These are phyloP conservation scores for Ceuthmochares aereus DNA, from an alignment of 2,113 vertebrate genomes.

Conservation along the genomic window DNA sequence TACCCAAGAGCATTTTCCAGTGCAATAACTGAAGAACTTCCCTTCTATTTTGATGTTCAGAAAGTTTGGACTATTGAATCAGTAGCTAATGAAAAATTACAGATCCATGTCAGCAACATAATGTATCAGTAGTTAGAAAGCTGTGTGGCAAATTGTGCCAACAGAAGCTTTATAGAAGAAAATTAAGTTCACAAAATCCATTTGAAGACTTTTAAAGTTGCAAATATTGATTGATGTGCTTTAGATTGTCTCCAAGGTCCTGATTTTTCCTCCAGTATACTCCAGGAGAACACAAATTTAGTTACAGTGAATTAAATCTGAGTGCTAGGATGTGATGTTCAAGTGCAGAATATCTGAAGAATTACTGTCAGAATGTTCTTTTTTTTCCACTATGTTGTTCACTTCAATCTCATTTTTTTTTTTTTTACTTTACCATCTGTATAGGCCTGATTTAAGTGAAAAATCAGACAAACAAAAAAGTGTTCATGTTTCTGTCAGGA, in stretches of 20 bases:
- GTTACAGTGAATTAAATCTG: conserved; percentile 55
- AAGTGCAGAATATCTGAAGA: conserved; percentile 9
- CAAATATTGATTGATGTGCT: conserved; percentile 53
- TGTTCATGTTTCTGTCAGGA: not conserved
- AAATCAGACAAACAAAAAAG: not conserved
- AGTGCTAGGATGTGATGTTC: not conserved
- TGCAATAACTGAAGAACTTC: conserved; percentile 20
- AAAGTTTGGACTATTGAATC: conserved; percentile 29
- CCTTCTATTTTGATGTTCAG: conserved; percentile 1
- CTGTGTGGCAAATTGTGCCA: conserved; percentile 1
- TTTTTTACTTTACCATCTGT: not conserved
- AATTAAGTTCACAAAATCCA: conserved; percentile 45
- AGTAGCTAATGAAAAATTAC: conserved; percentile 39
- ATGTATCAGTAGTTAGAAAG: conserved; percentile 12
- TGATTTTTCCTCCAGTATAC: conserved; percentile 6
- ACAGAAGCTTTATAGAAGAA: conserved; percentile 27
- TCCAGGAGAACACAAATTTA: conserved; percentile 35
- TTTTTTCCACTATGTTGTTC: not conserved
- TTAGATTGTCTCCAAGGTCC: conserved; percentile 39
- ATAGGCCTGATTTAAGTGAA: conserved; percentile 15
- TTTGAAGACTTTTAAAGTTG: conserved; percentile 24
- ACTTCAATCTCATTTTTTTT: conserved; percentile 2
- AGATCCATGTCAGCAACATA: conserved; percentile 7
- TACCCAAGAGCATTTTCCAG: conserved; percentile 30
- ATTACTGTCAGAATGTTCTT: not conserved